These are phyloP conservation scores for Falco punctatus DNA, from an alignment of 2,113 vertebrate species.

Conservation along the genomic window DNA sequence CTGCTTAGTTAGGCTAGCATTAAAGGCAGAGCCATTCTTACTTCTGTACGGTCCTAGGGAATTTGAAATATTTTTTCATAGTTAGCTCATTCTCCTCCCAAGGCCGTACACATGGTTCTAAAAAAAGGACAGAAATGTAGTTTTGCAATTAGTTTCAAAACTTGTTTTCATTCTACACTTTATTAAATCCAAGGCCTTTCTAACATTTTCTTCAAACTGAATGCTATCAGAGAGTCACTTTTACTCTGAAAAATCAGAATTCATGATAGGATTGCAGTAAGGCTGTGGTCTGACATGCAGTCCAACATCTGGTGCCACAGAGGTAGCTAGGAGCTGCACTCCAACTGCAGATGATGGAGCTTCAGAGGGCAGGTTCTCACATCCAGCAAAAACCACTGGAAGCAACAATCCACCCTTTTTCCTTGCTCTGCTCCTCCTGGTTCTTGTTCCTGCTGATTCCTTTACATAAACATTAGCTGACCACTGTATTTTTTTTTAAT, in stretches of 20 bases:
- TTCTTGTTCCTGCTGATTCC: not conserved
- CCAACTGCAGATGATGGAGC: not conserved
- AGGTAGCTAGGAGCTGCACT: not conserved
- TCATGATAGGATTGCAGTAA: not conserved
- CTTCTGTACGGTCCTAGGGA: not conserved
- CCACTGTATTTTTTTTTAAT: not conserved
- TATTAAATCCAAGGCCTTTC: constrained; percentile 12
- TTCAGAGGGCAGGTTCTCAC: not conserved
- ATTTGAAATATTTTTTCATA: not conserved
- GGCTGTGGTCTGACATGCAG: not conserved
- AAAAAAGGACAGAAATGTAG: constrained; percentile 31
- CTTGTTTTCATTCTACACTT: not conserved
- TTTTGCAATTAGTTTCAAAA: constrained; percentile 44
- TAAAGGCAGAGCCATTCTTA: not conserved
- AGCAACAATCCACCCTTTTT: not conserved
- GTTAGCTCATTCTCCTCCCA: not conserved
- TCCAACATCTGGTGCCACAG: not conserved
- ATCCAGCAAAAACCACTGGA: not conserved
- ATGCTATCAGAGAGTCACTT: not conserved
- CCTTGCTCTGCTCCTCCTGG: accelerated
- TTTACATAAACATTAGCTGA: not conserved
- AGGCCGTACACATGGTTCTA: not conserved
- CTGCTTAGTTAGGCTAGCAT: not conserved
- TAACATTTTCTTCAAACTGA: constrained; percentile 2
- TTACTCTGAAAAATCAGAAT: not conserved